phyloP scores from a whole-genome alignment of 2,888 invertebrate species.

The Marronus borbonicus region DNA sequence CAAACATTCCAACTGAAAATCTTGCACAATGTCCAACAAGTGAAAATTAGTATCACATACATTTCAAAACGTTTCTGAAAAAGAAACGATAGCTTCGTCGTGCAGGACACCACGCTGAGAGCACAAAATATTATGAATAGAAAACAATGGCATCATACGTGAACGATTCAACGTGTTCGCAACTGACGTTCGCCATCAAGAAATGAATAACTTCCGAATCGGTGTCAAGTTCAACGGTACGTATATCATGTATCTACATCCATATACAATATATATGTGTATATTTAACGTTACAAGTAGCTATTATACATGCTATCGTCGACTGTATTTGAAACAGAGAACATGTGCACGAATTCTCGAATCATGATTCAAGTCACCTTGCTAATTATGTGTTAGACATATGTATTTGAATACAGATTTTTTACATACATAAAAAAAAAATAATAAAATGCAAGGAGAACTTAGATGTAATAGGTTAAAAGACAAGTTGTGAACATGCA shows the following conservation, averaged over 20 bases:
- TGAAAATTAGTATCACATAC: background rate
- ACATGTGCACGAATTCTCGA: constrained; percentile 14
- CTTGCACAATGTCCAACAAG: too few relatives aligned
- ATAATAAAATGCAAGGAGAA: too few relatives aligned
- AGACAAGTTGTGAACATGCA: too few relatives aligned
- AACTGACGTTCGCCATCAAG: constrained; percentile 15
- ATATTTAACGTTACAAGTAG: background rate
- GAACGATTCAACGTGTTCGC: constrained; percentile 1
- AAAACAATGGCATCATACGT: constrained; percentile 1
- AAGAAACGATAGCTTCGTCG: too few relatives aligned
- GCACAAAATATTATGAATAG: too few relatives aligned
- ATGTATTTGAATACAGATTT: background rate
- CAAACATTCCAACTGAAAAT: too few relatives aligned
- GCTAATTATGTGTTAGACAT: background rate
- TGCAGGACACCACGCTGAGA: too few relatives aligned
- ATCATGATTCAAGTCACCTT: constrained; percentile 17
- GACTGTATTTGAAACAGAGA: background rate
- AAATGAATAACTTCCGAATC: constrained; percentile 18
- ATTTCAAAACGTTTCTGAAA: constrained; percentile 13
- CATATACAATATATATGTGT: background rate
- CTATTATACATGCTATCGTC: constrained; percentile 2
- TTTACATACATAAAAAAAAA: too few relatives aligned
- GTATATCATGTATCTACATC: constrained; percentile 3
- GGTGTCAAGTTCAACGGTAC: constrained; percentile 25
- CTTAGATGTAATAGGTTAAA: too few relatives aligned